phyloP scores from a whole-genome alignment of 2,113 vertebrate species.

The Pardalotus punctatus region DNA sequence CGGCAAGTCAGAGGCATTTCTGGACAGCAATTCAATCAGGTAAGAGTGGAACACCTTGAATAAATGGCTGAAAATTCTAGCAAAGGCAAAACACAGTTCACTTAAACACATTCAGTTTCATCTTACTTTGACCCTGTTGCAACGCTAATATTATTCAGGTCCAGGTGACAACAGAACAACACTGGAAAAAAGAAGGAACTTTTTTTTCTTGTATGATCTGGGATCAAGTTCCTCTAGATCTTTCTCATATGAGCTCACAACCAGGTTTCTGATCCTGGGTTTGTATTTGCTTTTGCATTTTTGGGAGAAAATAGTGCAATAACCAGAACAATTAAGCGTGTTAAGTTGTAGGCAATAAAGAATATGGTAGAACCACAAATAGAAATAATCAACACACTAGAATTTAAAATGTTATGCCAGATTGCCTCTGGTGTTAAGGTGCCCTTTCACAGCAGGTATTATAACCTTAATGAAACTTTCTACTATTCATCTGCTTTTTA shows the following conservation, averaged over 20 bases:
- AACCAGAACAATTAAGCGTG: background rate
- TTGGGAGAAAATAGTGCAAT: background rate
- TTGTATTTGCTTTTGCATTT: background rate
- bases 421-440: background rate
- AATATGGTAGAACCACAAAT: background rate
- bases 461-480: background rate
- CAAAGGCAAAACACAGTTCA: background rate
- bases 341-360: background rate
- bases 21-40: background rate
- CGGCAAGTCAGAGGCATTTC: background rate
- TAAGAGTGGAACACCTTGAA: background rate
- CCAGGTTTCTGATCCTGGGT: background rate
- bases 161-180: background rate
- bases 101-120: background rate
- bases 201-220: background rate
- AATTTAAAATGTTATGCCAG: background rate
- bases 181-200: background rate
- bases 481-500: background rate
- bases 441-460: background rate
- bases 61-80: background rate
- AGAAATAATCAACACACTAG: background rate
- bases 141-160: background rate
- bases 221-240: background rate
- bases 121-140: background rate
- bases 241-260: background rate